Base-by-base conservation (phyloP, 2,797 vertebrate genomes). In the Chloroceryle amazona region DNA sequence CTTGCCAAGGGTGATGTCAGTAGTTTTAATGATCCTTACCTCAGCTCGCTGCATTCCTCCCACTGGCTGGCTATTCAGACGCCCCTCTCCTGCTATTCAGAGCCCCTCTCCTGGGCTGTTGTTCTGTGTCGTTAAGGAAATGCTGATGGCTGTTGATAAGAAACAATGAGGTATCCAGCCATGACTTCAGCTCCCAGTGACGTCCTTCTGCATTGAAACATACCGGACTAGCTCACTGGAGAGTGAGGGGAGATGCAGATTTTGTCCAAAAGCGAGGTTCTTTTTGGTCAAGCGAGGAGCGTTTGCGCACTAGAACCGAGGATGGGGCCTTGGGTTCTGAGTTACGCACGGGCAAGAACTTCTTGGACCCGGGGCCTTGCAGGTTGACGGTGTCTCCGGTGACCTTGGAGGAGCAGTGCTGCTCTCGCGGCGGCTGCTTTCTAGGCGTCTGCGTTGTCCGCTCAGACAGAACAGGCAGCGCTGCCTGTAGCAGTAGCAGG, bases 1-100 rank as follows among this genome's bases (percentile, higher is more conserved):
- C 62, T 88, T 98, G 98, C 98, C 98, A 98, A 46, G 63, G 94
- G 89, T 98, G 98, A 98, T 98, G 98, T 99, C 98, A 98, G 95
- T 81, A 86, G 87, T 84, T 95, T 97, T 98, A 98, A 98, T 76
- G 94, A 95, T 87, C 93, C 96, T 98, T 97, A 97, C 97, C 96
- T 98, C 97, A 98, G 97, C 96, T 96, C 0, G 2, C 86, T 96
- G 94, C 88, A 91, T 93, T 93, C 88, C 57, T 84, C 20, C 4
- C 75, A 41, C 85, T 68, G 61, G 81, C 74, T 92, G 10, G 35
- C 26, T 51, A 49, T 94, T 95, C 76, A 81, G 91, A 79, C 72
- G 33, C 86, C 91, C 39, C 39, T 41, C 39, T 41, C 39, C 39
- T 41, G 39, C 39, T 51, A 49, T 94, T 95, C 76, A 81, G 91